These are phyloP conservation scores for Zeus faber DNA, from an alignment of 2,113 vertebrate species.

Conservation along the genomic window DNA sequence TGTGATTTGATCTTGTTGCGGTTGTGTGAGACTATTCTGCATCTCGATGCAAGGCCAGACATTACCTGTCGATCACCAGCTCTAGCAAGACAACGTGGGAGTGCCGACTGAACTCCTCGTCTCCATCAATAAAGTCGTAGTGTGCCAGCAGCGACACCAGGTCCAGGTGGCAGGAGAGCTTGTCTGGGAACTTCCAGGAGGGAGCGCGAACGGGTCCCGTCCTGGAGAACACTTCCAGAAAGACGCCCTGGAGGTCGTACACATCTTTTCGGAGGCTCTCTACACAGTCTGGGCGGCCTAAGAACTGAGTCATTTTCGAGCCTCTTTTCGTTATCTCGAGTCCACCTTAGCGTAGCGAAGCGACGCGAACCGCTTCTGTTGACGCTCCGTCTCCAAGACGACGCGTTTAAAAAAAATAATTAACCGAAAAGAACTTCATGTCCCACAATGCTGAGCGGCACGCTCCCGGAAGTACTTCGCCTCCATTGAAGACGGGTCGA, in stretches of 20 bases:
- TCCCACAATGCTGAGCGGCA: constrained; percentile 47
- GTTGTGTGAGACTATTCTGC: too few species aligned
- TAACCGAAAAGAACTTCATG: constrained; percentile 34
- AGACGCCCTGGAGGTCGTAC: constrained; percentile 84
- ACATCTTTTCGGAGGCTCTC: constrained; percentile 87
- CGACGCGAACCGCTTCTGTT: constrained; percentile 43
- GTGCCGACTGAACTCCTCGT: constrained; percentile 83
- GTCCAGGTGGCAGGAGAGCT: constrained; percentile 84
- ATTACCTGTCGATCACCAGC: constrained; percentile 90
- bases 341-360: not conserved
- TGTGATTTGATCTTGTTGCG: too few species aligned
- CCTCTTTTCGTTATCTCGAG: too few species aligned
- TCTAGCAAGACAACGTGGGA: constrained; percentile 88
- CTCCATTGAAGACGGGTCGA: constrained; percentile 39
- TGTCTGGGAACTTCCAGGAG: constrained; percentile 95
- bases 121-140: constrained; percentile 78
- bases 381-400: constrained; percentile 39
- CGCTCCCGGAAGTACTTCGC: constrained; percentile 59
- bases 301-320: constrained; percentile 61
- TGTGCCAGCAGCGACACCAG: constrained; percentile 79
- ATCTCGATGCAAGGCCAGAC: too few species aligned
- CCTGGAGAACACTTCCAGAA: constrained; percentile 83
- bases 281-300: constrained; percentile 83
- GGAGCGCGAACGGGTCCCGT: constrained; percentile 77
- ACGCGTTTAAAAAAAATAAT: too few species aligned